These are phyloP conservation scores for Aythya baeri DNA, from an alignment of 2,113 vertebrate species.

Conservation along the genomic window DNA sequence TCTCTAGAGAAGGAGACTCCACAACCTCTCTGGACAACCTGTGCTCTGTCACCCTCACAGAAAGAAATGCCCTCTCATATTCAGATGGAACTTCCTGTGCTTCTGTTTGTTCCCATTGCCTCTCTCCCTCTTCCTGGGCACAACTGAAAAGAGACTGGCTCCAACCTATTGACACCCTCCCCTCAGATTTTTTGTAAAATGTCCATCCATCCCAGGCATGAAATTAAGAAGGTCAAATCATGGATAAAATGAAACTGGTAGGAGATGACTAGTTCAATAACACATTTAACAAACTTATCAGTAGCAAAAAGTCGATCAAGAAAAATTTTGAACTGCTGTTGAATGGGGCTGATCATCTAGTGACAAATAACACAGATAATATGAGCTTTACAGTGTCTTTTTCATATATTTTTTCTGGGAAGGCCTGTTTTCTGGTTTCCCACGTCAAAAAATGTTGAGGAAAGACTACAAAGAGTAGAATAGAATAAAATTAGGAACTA, in stretches of 20 bases:
- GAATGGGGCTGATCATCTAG: neutral
- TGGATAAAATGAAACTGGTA: neutral
- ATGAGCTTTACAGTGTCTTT: neutral
- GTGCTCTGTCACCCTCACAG: no score
- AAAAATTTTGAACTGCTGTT: neutral
- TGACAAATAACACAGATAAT: neutral
- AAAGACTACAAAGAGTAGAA: neutral
- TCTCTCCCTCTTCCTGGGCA: no score
- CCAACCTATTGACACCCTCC: no score
- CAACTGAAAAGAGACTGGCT: no score
- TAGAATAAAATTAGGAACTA: neutral
- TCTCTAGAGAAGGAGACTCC: no score
- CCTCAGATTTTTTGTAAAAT: neutral
- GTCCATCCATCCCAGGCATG: no score
- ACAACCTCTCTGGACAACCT: no score
- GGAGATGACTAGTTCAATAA: neutral
- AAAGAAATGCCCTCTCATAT: no score
- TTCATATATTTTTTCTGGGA: neutral
- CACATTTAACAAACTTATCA: neutral
- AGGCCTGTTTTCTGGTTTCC: neutral
- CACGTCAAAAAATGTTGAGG: neutral
- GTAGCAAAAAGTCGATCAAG: neutral
- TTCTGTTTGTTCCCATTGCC: no score
- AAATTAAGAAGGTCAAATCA: no score
- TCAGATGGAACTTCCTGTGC: no score